Evolutionary conservation across 2,888 invertebrate genomes (phyloP).

Genomic region (Cosmia pyralina): DNA sequence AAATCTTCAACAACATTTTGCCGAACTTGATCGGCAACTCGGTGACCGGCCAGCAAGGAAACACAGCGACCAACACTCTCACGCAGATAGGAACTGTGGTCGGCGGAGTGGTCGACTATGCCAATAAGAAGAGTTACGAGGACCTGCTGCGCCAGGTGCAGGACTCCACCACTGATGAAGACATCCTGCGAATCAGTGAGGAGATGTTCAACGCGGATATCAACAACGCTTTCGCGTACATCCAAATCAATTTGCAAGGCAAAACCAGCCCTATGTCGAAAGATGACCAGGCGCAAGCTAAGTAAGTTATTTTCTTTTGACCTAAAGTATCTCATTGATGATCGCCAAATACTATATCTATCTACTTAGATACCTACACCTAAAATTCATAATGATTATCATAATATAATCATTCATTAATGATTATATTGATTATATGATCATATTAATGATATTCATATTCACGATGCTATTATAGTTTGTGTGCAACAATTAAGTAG

Average conservation of each 20-base stretch:
- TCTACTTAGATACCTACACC: not conserved
- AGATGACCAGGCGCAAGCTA: slow-evolving; percentile 93
- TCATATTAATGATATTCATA: no score
- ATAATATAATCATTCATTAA: no score
- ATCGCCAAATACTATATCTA: no score
- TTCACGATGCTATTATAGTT: not conserved
- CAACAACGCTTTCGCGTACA: slow-evolving; percentile 93
- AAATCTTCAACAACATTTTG: slow-evolving; percentile 86
- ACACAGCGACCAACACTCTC: slow-evolving; percentile 83
- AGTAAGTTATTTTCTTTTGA: slow-evolving; percentile 89
- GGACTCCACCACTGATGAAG: slow-evolving; percentile 91
- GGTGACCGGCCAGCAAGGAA: slow-evolving; percentile 83
- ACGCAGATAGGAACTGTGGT: slow-evolving; percentile 87
- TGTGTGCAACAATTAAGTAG: not conserved
- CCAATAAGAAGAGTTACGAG: slow-evolving; percentile 87
- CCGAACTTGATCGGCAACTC: slow-evolving; percentile 84
- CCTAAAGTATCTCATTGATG: not conserved
- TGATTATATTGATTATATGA: no score
- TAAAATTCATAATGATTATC: not conserved
- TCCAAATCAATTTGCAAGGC: slow-evolving; percentile 93
- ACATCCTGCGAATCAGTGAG: slow-evolving; percentile 93
- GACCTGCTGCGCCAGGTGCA: slow-evolving; percentile 84
- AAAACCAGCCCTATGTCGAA: slow-evolving; percentile 92
- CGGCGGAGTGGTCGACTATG: slow-evolving; percentile 87
- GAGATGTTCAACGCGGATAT: slow-evolving; percentile 93